These are phyloP conservation scores for Toxotes jaculatrix DNA, from an alignment of 2,113 vertebrate genomes.

Conservation along the genomic window DNA sequence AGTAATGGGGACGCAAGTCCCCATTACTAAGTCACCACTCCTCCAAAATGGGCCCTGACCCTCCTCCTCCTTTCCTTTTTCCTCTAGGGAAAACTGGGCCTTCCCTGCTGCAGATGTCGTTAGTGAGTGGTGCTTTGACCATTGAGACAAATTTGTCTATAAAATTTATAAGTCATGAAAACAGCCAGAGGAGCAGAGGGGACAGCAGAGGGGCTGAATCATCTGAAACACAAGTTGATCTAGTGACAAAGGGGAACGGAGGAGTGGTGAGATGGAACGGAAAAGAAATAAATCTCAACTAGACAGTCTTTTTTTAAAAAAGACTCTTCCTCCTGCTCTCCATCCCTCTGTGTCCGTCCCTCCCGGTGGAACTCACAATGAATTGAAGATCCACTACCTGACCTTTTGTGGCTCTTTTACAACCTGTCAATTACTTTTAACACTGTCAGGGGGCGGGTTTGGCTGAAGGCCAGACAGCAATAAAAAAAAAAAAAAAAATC, in stretches of 20 bases:
- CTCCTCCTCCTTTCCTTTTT: constrained; percentile 32
- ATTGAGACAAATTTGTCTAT: constrained; percentile 74
- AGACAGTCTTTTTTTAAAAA: neutral
- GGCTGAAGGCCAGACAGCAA: constrained; percentile 45
- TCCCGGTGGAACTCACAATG: constrained; percentile 33
- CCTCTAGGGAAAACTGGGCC: constrained; percentile 16
- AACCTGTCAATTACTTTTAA: constrained; percentile 63
- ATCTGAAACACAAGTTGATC: constrained; percentile 28
- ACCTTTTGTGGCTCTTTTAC: constrained; percentile 66
- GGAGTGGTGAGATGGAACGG: constrained; percentile 46
- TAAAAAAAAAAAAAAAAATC: constrained; percentile 25
- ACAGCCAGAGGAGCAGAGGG: constrained; percentile 40
- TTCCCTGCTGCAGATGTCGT: constrained; percentile 84
- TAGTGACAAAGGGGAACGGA: constrained; percentile 34
- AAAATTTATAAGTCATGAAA: constrained; percentile 86
- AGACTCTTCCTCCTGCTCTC: constrained; percentile 32
- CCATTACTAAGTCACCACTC: constrained; percentile 55
- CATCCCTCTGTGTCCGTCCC: constrained; percentile 33
- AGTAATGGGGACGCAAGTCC: constrained; percentile 23
- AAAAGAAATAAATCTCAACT: constrained; percentile 55
- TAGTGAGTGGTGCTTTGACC: constrained; percentile 75
- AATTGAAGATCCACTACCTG: constrained; percentile 37
- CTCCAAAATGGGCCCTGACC: constrained; percentile 53
- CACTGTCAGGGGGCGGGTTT: constrained; percentile 42
- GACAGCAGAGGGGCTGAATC: constrained; percentile 11